Conservation (phyloP, 1,140 invertebrate genomes). For the Hycleus cichorii region DNA sequence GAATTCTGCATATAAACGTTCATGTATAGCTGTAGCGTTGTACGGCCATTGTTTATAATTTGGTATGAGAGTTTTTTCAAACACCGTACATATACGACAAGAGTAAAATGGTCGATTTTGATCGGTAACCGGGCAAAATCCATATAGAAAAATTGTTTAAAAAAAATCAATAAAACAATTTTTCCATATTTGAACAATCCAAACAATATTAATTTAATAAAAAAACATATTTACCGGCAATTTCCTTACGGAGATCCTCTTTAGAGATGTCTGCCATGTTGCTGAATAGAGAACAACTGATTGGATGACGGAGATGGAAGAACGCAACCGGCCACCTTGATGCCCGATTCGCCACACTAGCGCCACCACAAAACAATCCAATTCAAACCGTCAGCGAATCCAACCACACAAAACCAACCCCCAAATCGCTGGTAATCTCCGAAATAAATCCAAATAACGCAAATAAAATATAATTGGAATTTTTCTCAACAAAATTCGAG, state of each 20-base stretch:
- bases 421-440: no score
- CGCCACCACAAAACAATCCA: neutral
- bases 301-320: conserved; percentile 28
- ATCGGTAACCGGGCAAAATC: conserved; percentile 36
- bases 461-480: no score
- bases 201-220: conserved; percentile 24
- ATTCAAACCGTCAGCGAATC: no score
- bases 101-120: conserved; percentile 46
- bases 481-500: no score
- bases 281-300: conserved; percentile 26
- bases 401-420: no score
- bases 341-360: neutral
- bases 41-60: conserved; percentile 40
- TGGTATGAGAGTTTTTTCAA: conserved; percentile 18
- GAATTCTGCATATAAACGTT: conserved; percentile 20
- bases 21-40: conserved; percentile 32
- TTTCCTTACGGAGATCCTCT: conserved; percentile 60
- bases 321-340: conserved; percentile 10
- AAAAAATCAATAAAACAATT: conserved; percentile 34
- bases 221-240: conserved; percentile 55
- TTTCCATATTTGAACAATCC: conserved; percentile 22
- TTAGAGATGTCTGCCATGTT: conserved; percentile 61
- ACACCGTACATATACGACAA: conserved; percentile 34
- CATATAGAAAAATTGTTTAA: conserved; percentile 30
- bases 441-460: no score